Conservation (phyloP, 2,797 vertebrate species). For the Siniperca obscura region DNA sequence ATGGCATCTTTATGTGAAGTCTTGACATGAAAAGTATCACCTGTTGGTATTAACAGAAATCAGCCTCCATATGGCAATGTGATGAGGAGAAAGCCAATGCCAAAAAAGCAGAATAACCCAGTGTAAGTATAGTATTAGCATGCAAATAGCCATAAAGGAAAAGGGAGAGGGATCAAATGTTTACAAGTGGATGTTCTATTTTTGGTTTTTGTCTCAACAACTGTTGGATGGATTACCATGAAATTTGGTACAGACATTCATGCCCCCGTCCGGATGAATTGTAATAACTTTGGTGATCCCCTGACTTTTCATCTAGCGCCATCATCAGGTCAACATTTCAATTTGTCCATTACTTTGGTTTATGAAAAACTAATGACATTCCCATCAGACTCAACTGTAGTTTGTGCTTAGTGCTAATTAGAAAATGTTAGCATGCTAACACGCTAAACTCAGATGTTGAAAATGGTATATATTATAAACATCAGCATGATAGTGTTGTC, state of each 20-base stretch:
- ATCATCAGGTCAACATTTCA: neutral
- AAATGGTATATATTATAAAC: neutral
- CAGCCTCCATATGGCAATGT: neutral
- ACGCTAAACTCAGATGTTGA: neutral
- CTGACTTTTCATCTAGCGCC: neutral
- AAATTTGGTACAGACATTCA: neutral
- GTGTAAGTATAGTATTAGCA: neutral
- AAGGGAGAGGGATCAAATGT: neutral
- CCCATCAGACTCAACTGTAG: neutral
- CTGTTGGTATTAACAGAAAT: neutral
- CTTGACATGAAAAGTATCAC: neutral
- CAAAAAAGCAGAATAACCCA: neutral
- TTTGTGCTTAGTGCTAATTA: neutral
- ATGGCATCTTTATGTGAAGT: conserved; percentile 14
- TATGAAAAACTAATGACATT: neutral
- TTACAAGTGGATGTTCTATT: neutral
- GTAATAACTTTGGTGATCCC: neutral
- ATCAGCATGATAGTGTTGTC: too few species aligned
- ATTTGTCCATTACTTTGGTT: neutral
- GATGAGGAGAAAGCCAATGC: neutral
- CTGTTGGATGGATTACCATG: neutral
- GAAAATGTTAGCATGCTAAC: neutral
- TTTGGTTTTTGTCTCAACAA: too few species aligned
- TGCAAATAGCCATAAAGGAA: neutral
- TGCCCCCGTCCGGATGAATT: neutral